phyloP scores from a whole-genome alignment of 2,113 vertebrate genomes.

The Thalassarche chlororhynchos region DNA sequence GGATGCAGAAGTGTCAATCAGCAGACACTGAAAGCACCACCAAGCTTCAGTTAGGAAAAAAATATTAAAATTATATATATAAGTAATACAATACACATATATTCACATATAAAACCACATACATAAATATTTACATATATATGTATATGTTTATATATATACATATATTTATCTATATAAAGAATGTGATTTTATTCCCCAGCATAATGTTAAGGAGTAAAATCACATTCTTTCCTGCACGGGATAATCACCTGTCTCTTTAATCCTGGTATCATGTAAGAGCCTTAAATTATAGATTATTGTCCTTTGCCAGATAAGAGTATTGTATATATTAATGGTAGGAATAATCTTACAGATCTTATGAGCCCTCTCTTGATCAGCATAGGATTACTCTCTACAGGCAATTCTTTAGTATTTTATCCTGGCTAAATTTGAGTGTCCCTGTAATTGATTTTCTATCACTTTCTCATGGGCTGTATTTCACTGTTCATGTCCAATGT shows the following conservation, averaged over 20 bases:
- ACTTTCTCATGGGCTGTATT: not conserved
- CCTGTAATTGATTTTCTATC: not conserved
- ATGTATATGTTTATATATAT: not conserved
- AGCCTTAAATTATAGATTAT: constrained; percentile 34
- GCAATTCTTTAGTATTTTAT: not conserved
- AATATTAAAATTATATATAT: not conserved
- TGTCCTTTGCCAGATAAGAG: not conserved
- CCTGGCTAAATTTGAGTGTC: not conserved
- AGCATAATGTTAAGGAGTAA: not conserved
- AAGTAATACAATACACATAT: not conserved
- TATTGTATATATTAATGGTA: not conserved
- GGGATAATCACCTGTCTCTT: constrained; percentile 5
- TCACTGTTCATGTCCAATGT: not conserved
- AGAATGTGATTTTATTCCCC: not conserved
- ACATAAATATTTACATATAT: not conserved
- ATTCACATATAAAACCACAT: not conserved
- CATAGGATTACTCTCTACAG: not conserved
- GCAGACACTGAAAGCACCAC: not conserved
- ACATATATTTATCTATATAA: not conserved
- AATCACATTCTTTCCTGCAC: not conserved
- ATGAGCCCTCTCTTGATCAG: not conserved
- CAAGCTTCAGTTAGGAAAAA: not conserved
- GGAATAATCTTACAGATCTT: constrained; percentile 2
- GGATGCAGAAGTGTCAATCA: not conserved
- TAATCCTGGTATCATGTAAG: constrained; percentile 14